Evolutionary conservation across 1,140 invertebrate genomes (phyloP).

Genomic region (Teleopsis dalmanni): DNA sequence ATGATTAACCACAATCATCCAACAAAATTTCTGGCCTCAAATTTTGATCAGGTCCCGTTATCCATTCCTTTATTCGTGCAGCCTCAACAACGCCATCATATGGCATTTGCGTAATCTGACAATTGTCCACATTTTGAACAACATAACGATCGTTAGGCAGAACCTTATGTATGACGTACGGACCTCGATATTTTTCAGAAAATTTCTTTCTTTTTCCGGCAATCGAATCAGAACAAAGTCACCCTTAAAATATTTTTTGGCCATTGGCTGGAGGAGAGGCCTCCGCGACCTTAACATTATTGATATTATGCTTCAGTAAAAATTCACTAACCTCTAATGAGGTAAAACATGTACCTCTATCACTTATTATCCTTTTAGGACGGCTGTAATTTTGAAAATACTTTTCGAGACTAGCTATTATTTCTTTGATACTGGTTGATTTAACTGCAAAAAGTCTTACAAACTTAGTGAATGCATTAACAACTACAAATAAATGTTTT

Average conservation of each 20-base stretch:
- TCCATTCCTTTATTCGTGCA: not conserved
- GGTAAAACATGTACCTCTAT: conserved; percentile 26
- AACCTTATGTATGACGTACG: not conserved
- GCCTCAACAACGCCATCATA: conserved; percentile 4
- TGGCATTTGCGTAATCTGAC: conserved; percentile 1
- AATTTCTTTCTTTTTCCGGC: not conserved
- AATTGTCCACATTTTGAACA: not conserved
- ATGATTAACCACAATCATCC: too few relatives aligned
- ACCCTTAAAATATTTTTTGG: not conserved
- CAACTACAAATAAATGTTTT: conserved; percentile 46
- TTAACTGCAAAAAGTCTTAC: conserved; percentile 4
- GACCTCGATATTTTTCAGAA: not conserved
- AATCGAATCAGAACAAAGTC: not conserved
- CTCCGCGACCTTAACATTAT: conserved; percentile 10
- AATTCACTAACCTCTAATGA: conserved; percentile 22
- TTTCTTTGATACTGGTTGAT: conserved; percentile 20
- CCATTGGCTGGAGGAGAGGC: conserved; percentile 6
- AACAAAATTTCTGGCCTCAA: too few relatives aligned
- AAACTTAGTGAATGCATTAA: conserved; percentile 24
- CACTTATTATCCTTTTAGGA: conserved; percentile 18
- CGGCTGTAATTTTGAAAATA: conserved; percentile 13
- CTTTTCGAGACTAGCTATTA: conserved; percentile 15
- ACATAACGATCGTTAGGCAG: conserved; percentile 2
- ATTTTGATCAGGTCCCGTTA: too few relatives aligned
- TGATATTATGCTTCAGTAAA: conserved; percentile 10